A percentile compares a stretch with the other conserved stretches of the same genome.
Evolutionary conservation across 2,113 vertebrate genomes (phyloP).

Genomic region (Passer domesticus): DNA sequence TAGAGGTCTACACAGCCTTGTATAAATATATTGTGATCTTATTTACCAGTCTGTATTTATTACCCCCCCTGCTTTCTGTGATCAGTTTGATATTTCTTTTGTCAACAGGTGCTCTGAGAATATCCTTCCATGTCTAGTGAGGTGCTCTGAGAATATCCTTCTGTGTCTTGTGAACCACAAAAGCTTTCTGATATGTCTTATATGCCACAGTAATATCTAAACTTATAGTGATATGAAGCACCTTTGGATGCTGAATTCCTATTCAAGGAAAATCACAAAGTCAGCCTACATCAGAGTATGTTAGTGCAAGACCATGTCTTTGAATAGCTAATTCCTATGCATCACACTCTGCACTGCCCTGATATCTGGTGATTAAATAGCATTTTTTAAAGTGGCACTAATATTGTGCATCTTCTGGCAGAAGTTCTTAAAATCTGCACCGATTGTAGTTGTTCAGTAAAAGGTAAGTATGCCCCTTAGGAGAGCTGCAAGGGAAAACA

Average conservation of each 20-base stretch:
- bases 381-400: constrained; percentile 41
- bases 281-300: background rate
- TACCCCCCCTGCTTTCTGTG: background rate
- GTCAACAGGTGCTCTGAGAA: background rate
- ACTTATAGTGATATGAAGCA: background rate
- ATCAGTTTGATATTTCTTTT: background rate
- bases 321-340: background rate
- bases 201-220: background rate
- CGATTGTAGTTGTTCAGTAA: background rate
- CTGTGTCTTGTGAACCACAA: background rate
- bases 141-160: background rate
- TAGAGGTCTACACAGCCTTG: background rate
- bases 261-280: background rate
- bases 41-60: background rate
- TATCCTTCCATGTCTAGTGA: background rate
- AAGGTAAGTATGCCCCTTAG: constrained; percentile 59
- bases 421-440: constrained; percentile 52
- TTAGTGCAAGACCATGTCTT: background rate
- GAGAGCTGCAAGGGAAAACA: constrained; percentile 37
- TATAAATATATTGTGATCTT: background rate
- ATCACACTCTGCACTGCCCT: background rate
- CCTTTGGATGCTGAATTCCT: background rate
- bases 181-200: background rate
- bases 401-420: constrained; percentile 57
- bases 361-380: constrained; percentile 60